These are phyloP conservation scores for Pinctada fucata DNA, from an alignment of 2,888 invertebrate genomes.

Conservation along the genomic window DNA sequence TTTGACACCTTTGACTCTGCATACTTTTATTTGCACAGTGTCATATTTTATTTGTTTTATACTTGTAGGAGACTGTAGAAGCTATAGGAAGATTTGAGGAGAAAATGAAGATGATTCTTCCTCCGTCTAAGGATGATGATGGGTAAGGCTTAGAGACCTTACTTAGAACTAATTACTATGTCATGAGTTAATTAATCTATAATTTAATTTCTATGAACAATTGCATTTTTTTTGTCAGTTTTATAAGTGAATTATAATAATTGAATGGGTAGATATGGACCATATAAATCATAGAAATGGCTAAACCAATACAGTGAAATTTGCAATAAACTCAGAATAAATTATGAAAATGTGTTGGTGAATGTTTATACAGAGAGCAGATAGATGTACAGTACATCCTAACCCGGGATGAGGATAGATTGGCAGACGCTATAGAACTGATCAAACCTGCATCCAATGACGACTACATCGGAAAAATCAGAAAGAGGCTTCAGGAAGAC, in stretches of 20 bases:
- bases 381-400: conserved; percentile 65
- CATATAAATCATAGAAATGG: too few species aligned
- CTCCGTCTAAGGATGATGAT: conserved; percentile 63
- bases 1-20: too few species aligned
- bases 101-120: conserved; percentile 70
- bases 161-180: too few species aligned
- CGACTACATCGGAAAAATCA: conserved; percentile 75
- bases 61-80: conserved; percentile 64
- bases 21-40: too few species aligned
- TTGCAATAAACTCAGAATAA: too few species aligned
- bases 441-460: conserved; percentile 71
- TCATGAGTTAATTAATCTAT: too few species aligned
- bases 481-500: conserved; percentile 75
- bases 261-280: too few species aligned
- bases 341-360: too few species aligned
- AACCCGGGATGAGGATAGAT: conserved; percentile 59
- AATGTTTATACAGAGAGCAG: conserved; percentile 52
- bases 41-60: background rate
- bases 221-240: too few species aligned
- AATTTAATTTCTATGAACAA: too few species aligned
- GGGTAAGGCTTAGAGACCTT: conserved; percentile 15
- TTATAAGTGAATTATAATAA: too few species aligned
- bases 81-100: conserved; percentile 74
- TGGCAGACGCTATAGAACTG: conserved; percentile 61
- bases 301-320: too few species aligned